Evolutionary conservation across 2,113 vertebrate genomes (phyloP).

Genomic region (Stigmatopora argus): DNA sequence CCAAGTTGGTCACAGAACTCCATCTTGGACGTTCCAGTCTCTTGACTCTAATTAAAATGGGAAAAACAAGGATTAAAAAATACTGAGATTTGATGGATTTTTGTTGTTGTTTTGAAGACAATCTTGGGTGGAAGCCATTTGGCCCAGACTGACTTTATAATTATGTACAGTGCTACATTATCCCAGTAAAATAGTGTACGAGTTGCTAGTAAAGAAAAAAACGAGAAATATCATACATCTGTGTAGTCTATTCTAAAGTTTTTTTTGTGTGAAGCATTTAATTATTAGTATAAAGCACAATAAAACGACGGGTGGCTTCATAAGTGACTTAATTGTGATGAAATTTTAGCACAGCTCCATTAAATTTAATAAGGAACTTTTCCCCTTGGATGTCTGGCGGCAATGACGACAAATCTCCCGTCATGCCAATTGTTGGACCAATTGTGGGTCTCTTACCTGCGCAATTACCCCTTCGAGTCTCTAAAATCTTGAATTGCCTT

Average conservation of each 20-base stretch:
- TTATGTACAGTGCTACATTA: background rate
- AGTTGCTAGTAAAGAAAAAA: too few species aligned
- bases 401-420: constrained; percentile 85
- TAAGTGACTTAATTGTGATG: too few species aligned
- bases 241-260: too few species aligned
- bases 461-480: background rate
- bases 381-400: constrained; percentile 90
- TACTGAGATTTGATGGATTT: constrained; percentile 68
- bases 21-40: background rate
- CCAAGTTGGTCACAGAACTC: constrained; percentile 8
- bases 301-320: too few species aligned
- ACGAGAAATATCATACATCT: too few species aligned
- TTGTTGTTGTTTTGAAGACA: background rate
- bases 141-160: background rate
- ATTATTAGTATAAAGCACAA: background rate
- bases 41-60: background rate
- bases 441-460: constrained; percentile 73
- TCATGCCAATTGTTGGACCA: constrained; percentile 81
- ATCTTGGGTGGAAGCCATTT: too few species aligned
- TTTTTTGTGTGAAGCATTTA: background rate
- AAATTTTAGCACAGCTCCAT: background rate
- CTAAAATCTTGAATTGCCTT: constrained; percentile 23
- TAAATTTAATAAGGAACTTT: constrained; percentile 94
- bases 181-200: background rate
- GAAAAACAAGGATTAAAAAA: background rate